These are phyloP conservation scores for Oenanthe oenanthe DNA, from an alignment of 2,113 vertebrate species.

Conservation along the genomic window DNA sequence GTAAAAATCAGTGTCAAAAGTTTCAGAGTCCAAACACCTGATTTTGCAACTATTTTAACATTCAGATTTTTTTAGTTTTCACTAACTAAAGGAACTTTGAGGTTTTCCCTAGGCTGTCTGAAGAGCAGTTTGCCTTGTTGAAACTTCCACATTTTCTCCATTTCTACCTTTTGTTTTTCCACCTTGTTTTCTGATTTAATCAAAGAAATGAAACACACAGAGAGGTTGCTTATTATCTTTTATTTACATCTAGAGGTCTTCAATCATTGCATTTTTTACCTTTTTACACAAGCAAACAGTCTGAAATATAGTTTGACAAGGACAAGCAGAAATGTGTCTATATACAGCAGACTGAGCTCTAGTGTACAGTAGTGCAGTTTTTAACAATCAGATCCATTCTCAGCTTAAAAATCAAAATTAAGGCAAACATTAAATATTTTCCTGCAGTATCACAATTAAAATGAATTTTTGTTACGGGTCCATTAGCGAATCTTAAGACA, in stretches of 20 bases:
- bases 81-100: background rate
- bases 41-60: background rate
- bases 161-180: background rate
- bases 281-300: background rate
- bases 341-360: background rate
- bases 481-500: fast-evolving
- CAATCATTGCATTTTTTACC: background rate
- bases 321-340: background rate
- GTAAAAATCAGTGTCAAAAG: background rate
- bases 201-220: background rate
- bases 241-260: background rate
- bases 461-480: background rate
- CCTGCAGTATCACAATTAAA: background rate
- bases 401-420: background rate
- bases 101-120: background rate
- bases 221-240: background rate
- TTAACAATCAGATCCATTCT: background rate
- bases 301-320: background rate
- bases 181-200: background rate
- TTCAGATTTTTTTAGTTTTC: background rate
- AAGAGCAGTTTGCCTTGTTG: background rate
- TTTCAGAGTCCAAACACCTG: background rate
- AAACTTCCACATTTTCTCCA: background rate
- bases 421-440: background rate
- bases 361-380: background rate